Evolutionary conservation across 2,113 vertebrate genomes (phyloP).

Genomic region (Trochalopteron elliotii): DNA sequence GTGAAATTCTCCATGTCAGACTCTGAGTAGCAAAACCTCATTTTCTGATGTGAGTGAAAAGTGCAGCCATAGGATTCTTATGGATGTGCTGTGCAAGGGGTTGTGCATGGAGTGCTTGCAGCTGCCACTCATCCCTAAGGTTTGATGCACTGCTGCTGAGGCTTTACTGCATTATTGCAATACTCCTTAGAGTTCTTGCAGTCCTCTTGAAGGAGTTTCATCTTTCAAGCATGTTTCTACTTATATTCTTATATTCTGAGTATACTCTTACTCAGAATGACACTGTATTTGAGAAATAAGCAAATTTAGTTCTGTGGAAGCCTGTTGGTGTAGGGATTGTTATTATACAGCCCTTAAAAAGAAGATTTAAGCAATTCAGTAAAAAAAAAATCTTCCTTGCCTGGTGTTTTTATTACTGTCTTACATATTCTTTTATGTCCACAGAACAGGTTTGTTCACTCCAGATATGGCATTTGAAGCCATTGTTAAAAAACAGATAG

Average conservation of each 20-base stretch:
- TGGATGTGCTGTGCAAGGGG: neutral
- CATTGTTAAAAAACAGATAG: slow-evolving; percentile 83
- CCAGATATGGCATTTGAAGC: slow-evolving; percentile 83
- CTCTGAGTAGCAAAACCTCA: neutral
- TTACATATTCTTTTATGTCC: slow-evolving; percentile 21
- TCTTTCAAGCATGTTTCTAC: neutral
- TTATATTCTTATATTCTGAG: neutral
- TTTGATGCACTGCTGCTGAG: neutral
- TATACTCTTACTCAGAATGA: neutral
- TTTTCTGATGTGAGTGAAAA: neutral
- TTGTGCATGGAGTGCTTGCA: neutral
- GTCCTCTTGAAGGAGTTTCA: neutral
- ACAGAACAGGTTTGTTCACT: slow-evolving; percentile 81
- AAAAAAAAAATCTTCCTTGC: neutral
- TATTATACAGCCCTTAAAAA: neutral
- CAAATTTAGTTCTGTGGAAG: neutral
- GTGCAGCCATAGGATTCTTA: neutral
- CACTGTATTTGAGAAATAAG: neutral
- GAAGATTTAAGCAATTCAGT: neutral
- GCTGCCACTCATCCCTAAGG: neutral
- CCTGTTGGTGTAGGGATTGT: neutral
- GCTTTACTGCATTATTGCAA: neutral
- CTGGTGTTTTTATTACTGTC: neutral
- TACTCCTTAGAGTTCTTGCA: neutral
- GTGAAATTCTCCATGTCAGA: neutral